Evolutionary conservation across 2,797 vertebrate species (phyloP), one percentile per base, ranked within the genome.

Genomic region (Poliocrania exsul): DNA sequence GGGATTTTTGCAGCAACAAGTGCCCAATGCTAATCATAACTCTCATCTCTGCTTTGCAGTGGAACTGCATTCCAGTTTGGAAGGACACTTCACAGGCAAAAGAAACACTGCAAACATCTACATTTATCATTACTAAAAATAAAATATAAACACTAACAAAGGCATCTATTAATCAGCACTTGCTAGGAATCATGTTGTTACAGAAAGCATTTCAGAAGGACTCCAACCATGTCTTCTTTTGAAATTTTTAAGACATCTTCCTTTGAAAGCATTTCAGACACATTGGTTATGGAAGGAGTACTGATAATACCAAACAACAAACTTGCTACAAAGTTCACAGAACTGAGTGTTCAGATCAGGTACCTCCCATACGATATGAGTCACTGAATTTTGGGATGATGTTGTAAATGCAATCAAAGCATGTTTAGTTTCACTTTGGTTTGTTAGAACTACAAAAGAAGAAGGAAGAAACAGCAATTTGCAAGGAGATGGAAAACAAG

Each of bases 201-300:
- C 20, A 97, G 50, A 91, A 96, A 93, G 82, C 20, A 67, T 38
- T 93, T 75, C 56, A 26, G 35, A 77, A 67, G 49, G 61, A 94
- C 42, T 87, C 44, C 81, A 96, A 88, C 64, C 71, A 58, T 49
- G 35, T 54, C 85, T 61, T 56, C 57, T 89, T 96, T 82, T 92
- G 88, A 98, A 96, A 65, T 79, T 92, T 73, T 82, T 2, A 88
- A 92, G 42, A 71, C 90, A 91, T 57, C 37, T 69, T 80, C 35
- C 74, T 95, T 95, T 96, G 96, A 95, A 96, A 97, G 74, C 28
- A 81, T 95, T 97, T 97, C 92, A 96, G 70, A 95, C 33, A 81
- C 56, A 83, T 86, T 92, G 94, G 81, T 75, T 90, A 82, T n/a
- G 35, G 60, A 75, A 83, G 84, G 69, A 93, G 40, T 33, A 86